These are phyloP conservation scores for Xenentodon cancila DNA, from an alignment of 2,797 vertebrate species.

Conservation along the genomic window DNA sequence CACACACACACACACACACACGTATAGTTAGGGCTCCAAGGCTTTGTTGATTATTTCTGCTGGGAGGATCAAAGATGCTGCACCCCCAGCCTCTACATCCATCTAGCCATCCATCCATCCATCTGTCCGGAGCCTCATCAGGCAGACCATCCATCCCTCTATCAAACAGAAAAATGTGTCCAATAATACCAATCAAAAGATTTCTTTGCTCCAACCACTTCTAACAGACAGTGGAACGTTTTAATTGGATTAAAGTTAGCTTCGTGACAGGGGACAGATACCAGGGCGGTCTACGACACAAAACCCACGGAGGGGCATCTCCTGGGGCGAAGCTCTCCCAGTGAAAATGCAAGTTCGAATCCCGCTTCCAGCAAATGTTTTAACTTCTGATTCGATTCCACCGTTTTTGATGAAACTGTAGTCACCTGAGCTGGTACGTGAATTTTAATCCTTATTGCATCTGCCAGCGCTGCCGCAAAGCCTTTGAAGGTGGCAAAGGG, in stretches of 20 bases:
- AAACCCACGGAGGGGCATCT: no score
- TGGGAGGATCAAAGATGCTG: slow-evolving; percentile 81
- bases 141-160: slow-evolving; percentile 6
- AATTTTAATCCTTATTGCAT: neutral
- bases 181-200: neutral
- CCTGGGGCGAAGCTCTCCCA: neutral
- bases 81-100: slow-evolving; percentile 9
- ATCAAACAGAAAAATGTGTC: slow-evolving; percentile 6
- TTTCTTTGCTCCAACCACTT: neutral
- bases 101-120: slow-evolving; percentile 45
- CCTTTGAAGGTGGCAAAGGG: neutral
- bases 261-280: no score
- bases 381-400: neutral
- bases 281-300: no score
- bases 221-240: no score
- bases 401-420: neutral
- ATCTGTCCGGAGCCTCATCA: slow-evolving; percentile 43
- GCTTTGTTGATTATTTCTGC: slow-evolving; percentile 87
- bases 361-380: slow-evolving; percentile 5
- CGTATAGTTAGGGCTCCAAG: slow-evolving; percentile 60
- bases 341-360: slow-evolving; percentile 43
- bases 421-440: neutral
- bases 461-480: neutral
- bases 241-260: no score
- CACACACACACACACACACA: slow-evolving; percentile 33